Percentiles rank a stretch among this genome's conserved stretches.
These are phyloP conservation scores for Drosophila diplacantha DNA, from an alignment of 2,888 invertebrate genomes.

Conservation along the genomic window DNA sequence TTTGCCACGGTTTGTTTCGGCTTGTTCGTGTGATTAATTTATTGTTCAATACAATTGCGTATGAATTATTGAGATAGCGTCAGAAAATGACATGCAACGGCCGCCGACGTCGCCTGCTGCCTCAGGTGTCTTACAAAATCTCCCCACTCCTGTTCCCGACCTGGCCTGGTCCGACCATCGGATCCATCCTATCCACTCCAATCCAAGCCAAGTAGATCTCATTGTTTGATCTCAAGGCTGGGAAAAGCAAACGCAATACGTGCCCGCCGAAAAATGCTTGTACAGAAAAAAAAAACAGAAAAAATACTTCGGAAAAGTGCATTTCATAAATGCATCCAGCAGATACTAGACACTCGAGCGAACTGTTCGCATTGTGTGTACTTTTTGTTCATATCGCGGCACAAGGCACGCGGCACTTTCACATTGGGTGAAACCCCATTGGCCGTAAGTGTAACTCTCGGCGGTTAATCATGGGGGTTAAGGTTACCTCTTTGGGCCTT, in stretches of 20 bases:
- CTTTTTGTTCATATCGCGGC: slow-evolving; percentile 21
- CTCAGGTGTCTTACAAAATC: slow-evolving; percentile 35
- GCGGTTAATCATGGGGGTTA: slow-evolving; percentile 31
- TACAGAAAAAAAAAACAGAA: not conserved
- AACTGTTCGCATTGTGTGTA: slow-evolving; percentile 27
- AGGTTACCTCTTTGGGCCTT: slow-evolving; percentile 19
- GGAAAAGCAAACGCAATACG: slow-evolving; percentile 42
- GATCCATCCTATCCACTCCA: slow-evolving; percentile 8
- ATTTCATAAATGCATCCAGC: slow-evolving; percentile 37
- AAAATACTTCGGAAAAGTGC: slow-evolving; percentile 15
- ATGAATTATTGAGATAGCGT: slow-evolving; percentile 68
- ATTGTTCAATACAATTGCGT: slow-evolving; percentile 70
- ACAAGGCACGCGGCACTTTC: slow-evolving; percentile 51
- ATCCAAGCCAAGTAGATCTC: slow-evolving; percentile 32
- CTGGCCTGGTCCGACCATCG: not conserved
- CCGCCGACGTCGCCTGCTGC: slow-evolving; percentile 39
- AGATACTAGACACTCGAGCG: slow-evolving; percentile 34
- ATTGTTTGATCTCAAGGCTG: slow-evolving; percentile 47
- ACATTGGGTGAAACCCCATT: slow-evolving; percentile 45
- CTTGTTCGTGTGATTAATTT: slow-evolving; percentile 70
- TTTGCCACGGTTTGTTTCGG: slow-evolving; percentile 35
- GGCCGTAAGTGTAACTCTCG: slow-evolving; percentile 28
- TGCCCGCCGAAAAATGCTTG: slow-evolving; percentile 22
- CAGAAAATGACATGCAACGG: slow-evolving; percentile 69
- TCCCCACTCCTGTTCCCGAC: slow-evolving; percentile 6